Evolutionary conservation across 2,113 vertebrate species (phyloP), one percentile per base, ranked within the genome.

Genomic region (Phodopus roborovskii): DNA sequence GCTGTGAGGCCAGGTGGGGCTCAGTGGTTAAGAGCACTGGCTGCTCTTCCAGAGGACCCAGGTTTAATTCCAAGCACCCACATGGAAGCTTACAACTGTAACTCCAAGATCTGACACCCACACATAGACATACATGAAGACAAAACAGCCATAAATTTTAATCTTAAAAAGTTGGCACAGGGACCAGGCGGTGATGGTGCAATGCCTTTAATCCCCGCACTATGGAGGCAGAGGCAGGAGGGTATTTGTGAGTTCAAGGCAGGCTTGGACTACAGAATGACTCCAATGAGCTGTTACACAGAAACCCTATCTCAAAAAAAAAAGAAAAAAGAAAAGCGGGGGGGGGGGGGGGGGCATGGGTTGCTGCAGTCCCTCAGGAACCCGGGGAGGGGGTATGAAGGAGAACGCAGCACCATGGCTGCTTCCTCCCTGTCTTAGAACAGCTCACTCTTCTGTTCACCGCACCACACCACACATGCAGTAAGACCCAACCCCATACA

Each of bases 1-100:
- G 26, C 1, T 71, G 2, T 12, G n/a, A 56, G 3, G 1, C 36
- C 39, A 5, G 78, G 13, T 7, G 11, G 36, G 53, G 0, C 33
- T 79, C 33, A 20, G 75, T 36, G 36, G 79, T 2, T 15, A 60
- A 82, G 50, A 79, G 77, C 48, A 58, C 36, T 12, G 36, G 3
- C 53, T 78, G 15, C 20, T 24, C 36, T 26, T 60, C 5, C 79
- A 22, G 53, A 60, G 53, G 22, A 60, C 39, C 53, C n/a, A 42
- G 36, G 56, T 60, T 60, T 22, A 26, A 12, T 82, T 83, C n/a
- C 24, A 13, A 62, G 58, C 26, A 62, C n/a, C 79, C 13, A 39
- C 36, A 39, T 16, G 15, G n/a, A n/a, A 62, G n/a, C n/a, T 71
- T 2, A 62, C 33, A 70, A 17, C 68, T 70, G 68, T 62, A 62